Evolutionary conservation across 2,113 vertebrate species (phyloP), one percentile per base, ranked within the genome.

Genomic region (Pungitius pungitius): DNA sequence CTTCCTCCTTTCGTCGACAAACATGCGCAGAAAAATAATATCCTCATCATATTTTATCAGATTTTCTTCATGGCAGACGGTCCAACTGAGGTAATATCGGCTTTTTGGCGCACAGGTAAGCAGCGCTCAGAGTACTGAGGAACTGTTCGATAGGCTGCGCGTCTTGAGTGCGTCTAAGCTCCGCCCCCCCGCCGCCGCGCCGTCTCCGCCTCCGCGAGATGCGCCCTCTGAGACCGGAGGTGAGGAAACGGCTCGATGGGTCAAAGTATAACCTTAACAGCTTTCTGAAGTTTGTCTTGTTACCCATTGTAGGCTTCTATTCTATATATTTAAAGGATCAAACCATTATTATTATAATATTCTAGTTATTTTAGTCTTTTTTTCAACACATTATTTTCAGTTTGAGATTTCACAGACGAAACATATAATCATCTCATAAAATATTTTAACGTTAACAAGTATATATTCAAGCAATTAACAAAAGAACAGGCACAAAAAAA

Each of bases 31-130:
- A 59, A 78, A 73, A 74, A 75, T 69, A 85, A 79, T 42, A 87
- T 92, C 91, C 89, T 87, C 81, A 78, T 82, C 65, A 22, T 76
- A 70, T 40, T 51, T 82, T 65, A 76, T 14, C 42, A 14, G 68
- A 1, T 54, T 43, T 42, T n/a, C 63, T 81, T 74, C 78, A 77
- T 82, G 59, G 66, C 77, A 24, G 55, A n/a, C 56, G 61, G 14
- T 85, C 68, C 82, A 66, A 71, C 73, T 82, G 81, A 66, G 63
- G 54, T 15, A 33, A 4, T 18, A 2, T 43, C 24, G 6, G 69
- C 24, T 70, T 72, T 43, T 61, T 2, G 80, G 67, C 80, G 72
- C 76, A 40, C 88, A 87, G 85, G 84, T 81, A 69, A 43, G 85
- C 75, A 39, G 76, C 45, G 1, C 35, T 71, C 43, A 52, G 24